A percentile compares a stretch with the other conserved stretches of the same genome.
Conservation (phyloP, 1,140 invertebrate genomes). For the Drosophila setifemur region DNA sequence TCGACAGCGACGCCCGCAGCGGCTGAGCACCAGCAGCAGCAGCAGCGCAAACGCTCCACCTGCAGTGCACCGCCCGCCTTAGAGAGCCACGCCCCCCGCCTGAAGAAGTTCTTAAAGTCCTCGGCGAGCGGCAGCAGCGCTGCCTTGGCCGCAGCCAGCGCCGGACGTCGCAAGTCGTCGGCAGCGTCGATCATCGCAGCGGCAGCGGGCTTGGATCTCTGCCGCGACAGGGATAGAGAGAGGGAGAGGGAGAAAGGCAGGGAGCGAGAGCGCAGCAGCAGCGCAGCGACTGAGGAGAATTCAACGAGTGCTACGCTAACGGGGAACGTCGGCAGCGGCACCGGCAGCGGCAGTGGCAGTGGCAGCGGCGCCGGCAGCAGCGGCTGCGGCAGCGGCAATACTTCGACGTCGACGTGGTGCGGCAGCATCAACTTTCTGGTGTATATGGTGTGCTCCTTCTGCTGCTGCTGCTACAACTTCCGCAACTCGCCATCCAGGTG, state of each 20-base stretch:
- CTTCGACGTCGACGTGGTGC: slow-evolving; percentile 72
- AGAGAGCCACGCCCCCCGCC: slow-evolving; percentile 38
- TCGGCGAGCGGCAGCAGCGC: slow-evolving; percentile 5
- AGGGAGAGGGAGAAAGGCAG: slow-evolving; percentile 18
- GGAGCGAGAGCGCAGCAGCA: slow-evolving; percentile 16
- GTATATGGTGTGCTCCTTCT: slow-evolving; percentile 82
- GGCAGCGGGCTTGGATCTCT: slow-evolving; percentile 47
- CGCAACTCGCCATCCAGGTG: slow-evolving; percentile 78
- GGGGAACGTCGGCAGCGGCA: slow-evolving; percentile 19
- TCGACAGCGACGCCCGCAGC: slow-evolving; percentile 21
- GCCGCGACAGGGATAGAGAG: slow-evolving; percentile 14
- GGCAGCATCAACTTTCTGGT: slow-evolving; percentile 78
- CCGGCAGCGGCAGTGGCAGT: slow-evolving; percentile 19
- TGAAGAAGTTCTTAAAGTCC: slow-evolving; percentile 48
- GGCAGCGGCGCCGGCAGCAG: slow-evolving; percentile 3
- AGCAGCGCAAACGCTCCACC: slow-evolving; percentile 60
- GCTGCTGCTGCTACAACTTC: slow-evolving; percentile 80
- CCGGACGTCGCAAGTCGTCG: slow-evolving; percentile 62
- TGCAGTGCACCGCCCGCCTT: slow-evolving; percentile 64
- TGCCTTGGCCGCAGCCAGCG: slow-evolving; percentile 12
- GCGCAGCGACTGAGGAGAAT: slow-evolving; percentile 25
- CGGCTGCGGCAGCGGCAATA: slow-evolving; percentile 35
- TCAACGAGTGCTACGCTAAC: slow-evolving; percentile 41
- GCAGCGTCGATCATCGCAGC: slow-evolving; percentile 69
- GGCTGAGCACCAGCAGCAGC: slow-evolving; percentile 11